Percentiles rank a stretch among this genome's conserved stretches.
Conservation (phyloP, 1,140 invertebrate species). For the Calosoma granatense region DNA sequence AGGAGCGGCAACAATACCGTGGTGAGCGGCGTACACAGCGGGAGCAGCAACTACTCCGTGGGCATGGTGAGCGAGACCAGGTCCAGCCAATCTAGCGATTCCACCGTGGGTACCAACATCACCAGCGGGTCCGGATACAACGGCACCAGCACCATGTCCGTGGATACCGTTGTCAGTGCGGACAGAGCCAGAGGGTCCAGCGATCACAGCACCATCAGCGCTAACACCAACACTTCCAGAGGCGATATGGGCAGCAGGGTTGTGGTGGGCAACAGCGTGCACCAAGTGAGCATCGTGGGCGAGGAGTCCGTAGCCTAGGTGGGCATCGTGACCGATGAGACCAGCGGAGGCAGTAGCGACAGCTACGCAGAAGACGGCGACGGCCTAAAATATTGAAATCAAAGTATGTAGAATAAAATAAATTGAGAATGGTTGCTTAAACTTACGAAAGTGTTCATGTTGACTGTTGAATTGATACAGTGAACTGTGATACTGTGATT, state of each 20-base stretch:
- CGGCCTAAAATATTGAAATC: neutral
- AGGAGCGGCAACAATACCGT: neutral
- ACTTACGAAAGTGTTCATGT: too few species aligned
- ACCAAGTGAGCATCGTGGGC: too few species aligned
- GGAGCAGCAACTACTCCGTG: neutral
- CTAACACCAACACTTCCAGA: neutral
- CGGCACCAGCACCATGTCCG: constrained; percentile 12
- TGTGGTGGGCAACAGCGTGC: constrained; percentile 18
- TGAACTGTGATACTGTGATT: too few species aligned
- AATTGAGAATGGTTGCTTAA: too few species aligned
- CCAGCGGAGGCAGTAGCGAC: constrained; percentile 23
- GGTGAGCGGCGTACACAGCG: neutral
- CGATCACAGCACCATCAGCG: neutral
- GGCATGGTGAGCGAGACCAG: neutral
- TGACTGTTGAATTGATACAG: too few species aligned
- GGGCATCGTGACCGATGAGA: neutral
- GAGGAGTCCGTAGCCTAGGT: constrained; percentile 20
- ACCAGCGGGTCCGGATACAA: too few species aligned
- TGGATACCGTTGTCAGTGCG: constrained; percentile 9
- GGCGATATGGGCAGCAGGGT: neutral
- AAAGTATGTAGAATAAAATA: too few species aligned
- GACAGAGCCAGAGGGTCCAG: neutral
- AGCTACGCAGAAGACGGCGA: constrained; percentile 21
- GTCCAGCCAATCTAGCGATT: too few species aligned
- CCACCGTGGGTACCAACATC: too few species aligned